Conservation (phyloP, 64 coral and sea anemone species). For the Pocillopora verrucosa region DNA sequence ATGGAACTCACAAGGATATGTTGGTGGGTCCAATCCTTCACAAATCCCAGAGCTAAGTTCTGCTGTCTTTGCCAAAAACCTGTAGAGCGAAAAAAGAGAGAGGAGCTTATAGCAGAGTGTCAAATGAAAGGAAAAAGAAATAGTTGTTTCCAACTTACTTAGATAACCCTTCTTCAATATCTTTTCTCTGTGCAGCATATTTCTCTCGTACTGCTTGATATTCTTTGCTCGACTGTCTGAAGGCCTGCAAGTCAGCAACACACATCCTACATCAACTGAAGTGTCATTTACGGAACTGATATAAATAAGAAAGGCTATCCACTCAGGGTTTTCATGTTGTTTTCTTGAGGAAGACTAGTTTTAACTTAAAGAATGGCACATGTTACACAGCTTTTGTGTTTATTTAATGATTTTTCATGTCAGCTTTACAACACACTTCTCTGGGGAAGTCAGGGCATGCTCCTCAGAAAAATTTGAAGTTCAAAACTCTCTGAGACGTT, state of each 20-base stretch:
- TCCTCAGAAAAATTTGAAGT: too few species aligned
- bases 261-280: not conserved
- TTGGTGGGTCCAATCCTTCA: constrained; percentile 70
- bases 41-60: constrained; percentile 79
- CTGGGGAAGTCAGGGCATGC: too few species aligned
- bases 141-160: constrained; percentile 47
- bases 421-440: too few species aligned
- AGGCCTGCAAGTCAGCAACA: constrained; percentile 31
- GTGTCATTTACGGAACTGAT: too few species aligned
- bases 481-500: too few species aligned
- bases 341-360: too few species aligned
- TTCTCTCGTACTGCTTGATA: constrained; percentile 92
- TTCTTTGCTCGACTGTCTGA: constrained; percentile 83
- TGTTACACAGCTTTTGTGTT: too few species aligned
- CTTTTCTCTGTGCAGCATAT: constrained; percentile 89
- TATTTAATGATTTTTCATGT: too few species aligned
- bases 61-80: constrained; percentile 96
- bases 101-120: not conserved
- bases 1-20: constrained; percentile 68
- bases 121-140: not conserved
- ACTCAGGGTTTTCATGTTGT: too few species aligned
- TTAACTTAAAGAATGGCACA: too few species aligned
- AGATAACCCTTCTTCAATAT: constrained; percentile 89
- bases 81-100: constrained; percentile 26
- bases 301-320: too few species aligned